Conservation (phyloP, 2,113 vertebrate species). For the Pongo abelii region DNA sequence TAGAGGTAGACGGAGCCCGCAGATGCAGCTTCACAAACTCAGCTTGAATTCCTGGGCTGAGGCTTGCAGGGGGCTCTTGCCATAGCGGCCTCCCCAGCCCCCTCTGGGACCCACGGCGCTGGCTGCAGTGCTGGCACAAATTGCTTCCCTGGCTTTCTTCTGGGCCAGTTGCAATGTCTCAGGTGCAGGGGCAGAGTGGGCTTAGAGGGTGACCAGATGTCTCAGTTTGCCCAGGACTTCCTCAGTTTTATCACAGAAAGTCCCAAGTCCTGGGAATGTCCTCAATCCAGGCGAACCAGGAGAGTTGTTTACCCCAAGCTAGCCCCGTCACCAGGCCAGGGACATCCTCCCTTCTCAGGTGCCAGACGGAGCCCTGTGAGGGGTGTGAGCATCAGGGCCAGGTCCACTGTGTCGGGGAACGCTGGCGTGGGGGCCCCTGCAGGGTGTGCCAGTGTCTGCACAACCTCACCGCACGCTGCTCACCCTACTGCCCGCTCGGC, state of each 20-base stretch:
- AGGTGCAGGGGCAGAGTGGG: neutral
- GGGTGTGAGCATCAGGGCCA: conserved; percentile 86
- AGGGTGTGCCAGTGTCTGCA: conserved; percentile 89
- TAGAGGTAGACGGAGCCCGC: neutral
- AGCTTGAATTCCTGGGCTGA: no score
- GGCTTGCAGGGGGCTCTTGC: neutral
- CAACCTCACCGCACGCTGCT: conserved; percentile 83
- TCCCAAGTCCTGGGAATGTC: neutral
- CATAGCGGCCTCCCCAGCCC: neutral
- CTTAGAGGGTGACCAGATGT: neutral
- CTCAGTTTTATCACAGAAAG: neutral
- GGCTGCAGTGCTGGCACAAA: neutral
- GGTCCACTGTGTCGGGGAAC: conserved; percentile 81
- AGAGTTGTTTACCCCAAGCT: neutral
- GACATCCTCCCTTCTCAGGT: conserved; percentile 76
- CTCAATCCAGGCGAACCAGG: neutral
- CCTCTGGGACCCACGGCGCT: no score
- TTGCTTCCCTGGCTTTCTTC: neutral
- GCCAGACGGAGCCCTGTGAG: conserved; percentile 88
- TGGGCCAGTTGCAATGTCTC: neutral
- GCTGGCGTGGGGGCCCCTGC: conserved; percentile 88
- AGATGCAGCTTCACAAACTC: neutral
- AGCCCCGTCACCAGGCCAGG: neutral
- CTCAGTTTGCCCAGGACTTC: neutral
- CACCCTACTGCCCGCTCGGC: conserved; percentile 84